A percentile compares a stretch with the other conserved stretches of the same genome.
These are phyloP conservation scores for Pseudomyrmex flavicornis DNA, from an alignment of 1,140 invertebrate species.

Conservation along the genomic window DNA sequence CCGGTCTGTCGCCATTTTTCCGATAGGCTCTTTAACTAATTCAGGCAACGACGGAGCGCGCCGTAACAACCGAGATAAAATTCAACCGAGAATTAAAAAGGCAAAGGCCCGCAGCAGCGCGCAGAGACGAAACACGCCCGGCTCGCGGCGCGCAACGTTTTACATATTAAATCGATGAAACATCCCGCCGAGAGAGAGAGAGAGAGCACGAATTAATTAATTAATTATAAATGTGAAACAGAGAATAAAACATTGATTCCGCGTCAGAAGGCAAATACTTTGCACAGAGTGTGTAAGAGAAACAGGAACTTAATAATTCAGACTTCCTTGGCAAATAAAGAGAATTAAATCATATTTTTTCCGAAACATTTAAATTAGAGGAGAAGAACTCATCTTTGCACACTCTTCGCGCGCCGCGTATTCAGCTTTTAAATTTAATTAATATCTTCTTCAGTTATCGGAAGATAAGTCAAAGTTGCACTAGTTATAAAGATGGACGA, in stretches of 20 bases:
- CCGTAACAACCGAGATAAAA: slow-evolving; percentile 58
- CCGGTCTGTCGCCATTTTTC: slow-evolving; percentile 75
- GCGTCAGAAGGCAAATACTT: slow-evolving; percentile 12
- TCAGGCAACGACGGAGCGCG: slow-evolving; percentile 56
- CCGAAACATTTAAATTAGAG: too few species aligned
- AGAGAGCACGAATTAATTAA: slow-evolving; percentile 29
- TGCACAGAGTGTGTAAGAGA: too few species aligned
- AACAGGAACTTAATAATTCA: too few species aligned
- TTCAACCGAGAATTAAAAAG: slow-evolving; percentile 69
- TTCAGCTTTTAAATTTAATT: slow-evolving; percentile 69
- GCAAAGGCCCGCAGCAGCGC: slow-evolving; percentile 5
- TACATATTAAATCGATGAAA: slow-evolving; percentile 36
- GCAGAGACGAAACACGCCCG: slow-evolving; percentile 2
- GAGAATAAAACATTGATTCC: background rate
- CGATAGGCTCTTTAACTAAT: slow-evolving; percentile 78
- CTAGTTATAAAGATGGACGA: slow-evolving; percentile 47
- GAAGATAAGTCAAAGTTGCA: slow-evolving; percentile 63
- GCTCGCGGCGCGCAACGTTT: background rate
- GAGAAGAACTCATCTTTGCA: background rate
- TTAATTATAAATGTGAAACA: background rate
- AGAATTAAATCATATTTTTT: too few species aligned
- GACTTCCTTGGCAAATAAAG: too few species aligned
- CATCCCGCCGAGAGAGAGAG: background rate
- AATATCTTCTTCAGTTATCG: slow-evolving; percentile 67
- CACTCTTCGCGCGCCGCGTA: background rate